Conservation (phyloP, 2,888 invertebrate species). For the Rhimphoctona megacephalus region DNA sequence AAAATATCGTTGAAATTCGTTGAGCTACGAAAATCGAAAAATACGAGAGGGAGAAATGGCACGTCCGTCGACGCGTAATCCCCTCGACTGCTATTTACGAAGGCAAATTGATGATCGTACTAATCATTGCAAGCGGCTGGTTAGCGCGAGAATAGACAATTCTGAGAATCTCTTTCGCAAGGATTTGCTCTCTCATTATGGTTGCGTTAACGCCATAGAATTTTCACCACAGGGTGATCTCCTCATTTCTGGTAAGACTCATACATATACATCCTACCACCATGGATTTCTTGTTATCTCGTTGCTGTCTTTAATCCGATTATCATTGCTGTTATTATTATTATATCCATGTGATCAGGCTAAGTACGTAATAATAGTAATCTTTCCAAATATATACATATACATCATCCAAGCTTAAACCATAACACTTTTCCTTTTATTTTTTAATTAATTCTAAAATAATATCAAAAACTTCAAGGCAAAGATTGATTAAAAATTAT, state of each 20-base stretch:
- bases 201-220: constrained; percentile 98
- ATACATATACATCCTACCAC: neutral
- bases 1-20: neutral
- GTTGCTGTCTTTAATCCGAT: neutral
- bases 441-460: neutral
- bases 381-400: neutral
- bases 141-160: constrained; percentile 87
- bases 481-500: neutral
- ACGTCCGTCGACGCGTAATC: constrained; percentile 86
- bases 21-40: constrained; percentile 4
- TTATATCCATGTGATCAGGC: neutral
- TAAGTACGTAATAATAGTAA: neutral
- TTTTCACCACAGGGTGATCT: constrained; percentile 95
- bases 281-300: neutral
- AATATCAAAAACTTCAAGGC: neutral
- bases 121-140: constrained; percentile 87
- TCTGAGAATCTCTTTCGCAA: constrained; percentile 93
- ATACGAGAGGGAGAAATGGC: constrained; percentile 81
- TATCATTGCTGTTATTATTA: constrained; percentile 11
- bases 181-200: constrained; percentile 95
- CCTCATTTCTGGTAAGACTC: constrained; percentile 92
- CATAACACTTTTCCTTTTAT: neutral
- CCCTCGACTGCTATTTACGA: constrained; percentile 87
- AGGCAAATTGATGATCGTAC: constrained; percentile 88
- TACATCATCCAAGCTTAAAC: neutral